These are phyloP conservation scores for Myoxocephalus aenaeus DNA, from an alignment of 2,797 vertebrate species.

Conservation along the genomic window DNA sequence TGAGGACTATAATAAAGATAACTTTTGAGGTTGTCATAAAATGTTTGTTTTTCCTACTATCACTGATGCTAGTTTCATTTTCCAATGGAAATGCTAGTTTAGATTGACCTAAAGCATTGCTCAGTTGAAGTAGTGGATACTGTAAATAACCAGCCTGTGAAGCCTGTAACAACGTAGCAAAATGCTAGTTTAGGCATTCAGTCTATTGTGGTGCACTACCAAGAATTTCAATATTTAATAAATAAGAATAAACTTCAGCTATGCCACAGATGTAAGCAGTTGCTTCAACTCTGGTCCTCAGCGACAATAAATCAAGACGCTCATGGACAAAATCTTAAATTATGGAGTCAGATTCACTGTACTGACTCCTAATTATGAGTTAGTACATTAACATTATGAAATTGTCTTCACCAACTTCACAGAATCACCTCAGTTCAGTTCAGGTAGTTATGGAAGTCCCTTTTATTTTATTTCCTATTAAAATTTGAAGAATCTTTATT, in stretches of 20 bases:
- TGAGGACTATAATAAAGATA: conserved; percentile 9
- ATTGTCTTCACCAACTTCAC: too few species aligned
- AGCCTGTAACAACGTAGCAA: not conserved
- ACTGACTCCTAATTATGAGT: too few species aligned
- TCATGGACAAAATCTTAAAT: too few species aligned
- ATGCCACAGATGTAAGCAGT: not conserved
- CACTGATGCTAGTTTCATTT: not conserved
- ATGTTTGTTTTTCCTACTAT: conserved; percentile 6
- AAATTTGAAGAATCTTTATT: too few species aligned
- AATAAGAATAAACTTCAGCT: not conserved
- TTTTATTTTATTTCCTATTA: too few species aligned
- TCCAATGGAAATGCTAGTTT: not conserved
- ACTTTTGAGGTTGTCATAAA: conserved; percentile 1
- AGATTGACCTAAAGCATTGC: not conserved
- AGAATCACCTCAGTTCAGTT: too few species aligned
- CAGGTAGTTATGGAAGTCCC: too few species aligned
- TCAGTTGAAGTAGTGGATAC: not conserved
- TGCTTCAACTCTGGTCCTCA: too few species aligned
- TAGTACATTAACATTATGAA: too few species aligned
- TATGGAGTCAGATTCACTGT: too few species aligned
- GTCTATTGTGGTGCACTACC: not conserved
- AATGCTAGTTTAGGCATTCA: not conserved
- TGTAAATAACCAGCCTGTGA: not conserved
- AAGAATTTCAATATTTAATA: not conserved
- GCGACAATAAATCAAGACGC: too few species aligned